Evolutionary conservation across 2,113 vertebrate species (phyloP), one percentile per base, ranked within the genome.

Genomic region (Mastomys coucha): DNA sequence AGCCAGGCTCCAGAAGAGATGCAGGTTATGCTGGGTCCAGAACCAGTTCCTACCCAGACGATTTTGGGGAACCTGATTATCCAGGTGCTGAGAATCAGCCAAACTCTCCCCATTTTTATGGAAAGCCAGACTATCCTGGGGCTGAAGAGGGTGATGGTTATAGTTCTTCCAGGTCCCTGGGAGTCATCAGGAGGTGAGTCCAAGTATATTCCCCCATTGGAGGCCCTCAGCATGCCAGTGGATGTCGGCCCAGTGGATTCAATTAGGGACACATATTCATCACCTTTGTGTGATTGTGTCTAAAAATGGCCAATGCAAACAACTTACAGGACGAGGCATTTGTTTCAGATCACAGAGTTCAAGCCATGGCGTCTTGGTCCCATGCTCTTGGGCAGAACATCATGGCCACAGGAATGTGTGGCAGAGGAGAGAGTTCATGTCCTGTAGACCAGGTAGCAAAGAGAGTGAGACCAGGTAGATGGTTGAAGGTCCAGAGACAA

Each of bases 171-270:
- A 98, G 99, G 75, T 99, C 99, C 1, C 88, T 98, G 95, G 98
- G 99, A 97, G 97, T 99, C 49, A 98, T 99, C 92, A 99, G 97
- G 97, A 97, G 98, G 99, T 99, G 98, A 98, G 99, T 98, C 53
- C 63, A 26, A 69, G 33, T 56, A 8, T 94, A 84, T 88, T 10
- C 6, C 24, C 77, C 63, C 65, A 31, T 1, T 45, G 31, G 2
- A 1, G 14, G 14, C 78, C 39, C 45, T 63, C 39, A 45, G 39
- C 7, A 65, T 75, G 33, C 51, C 36, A 63, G 0, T 94, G 91
- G 67, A 16, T 67, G 17, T 70, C 56, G 51, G 42, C 78, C 65
- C 28, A 2, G 7, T 31, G 70, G 49, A 93, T 91, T 91, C 51
- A 14, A 26, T 84, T 89, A 73, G 49, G 17, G 56, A 53, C 28